Evolutionary conservation across 2,113 vertebrate species (phyloP), one percentile per base, ranked within the genome.

Genomic region (Centropristis striata): DNA sequence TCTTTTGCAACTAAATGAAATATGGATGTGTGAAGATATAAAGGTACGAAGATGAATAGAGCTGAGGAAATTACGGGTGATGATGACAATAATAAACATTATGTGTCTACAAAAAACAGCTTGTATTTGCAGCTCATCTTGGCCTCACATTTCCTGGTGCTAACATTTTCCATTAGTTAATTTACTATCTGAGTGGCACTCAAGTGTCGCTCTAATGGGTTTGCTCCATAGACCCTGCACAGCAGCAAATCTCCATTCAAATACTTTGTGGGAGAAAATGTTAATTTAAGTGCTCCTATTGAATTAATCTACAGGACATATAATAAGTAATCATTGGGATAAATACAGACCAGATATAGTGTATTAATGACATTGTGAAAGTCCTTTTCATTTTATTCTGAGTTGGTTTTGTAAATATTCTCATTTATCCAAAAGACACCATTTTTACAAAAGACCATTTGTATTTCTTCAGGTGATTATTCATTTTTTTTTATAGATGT

Each of bases 141-240:
- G 20, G 13, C 28, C 65, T 58, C 27, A 60, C 75, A 73, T 63
- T 65, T 61, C 39, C 15, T 44, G 65, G n/a, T 61, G 39, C 57
- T 41, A 39, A 44, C 12, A 79, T 25, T 4, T 32, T 72, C 27
- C 13, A 39, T 21, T 73, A 1, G 0, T 59, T 18, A 61, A 50
- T n/a, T 11, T n/a, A 23, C 13, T 13, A 44, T 5, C 6, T n/a
- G 27, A 55, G 37, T 21, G 39, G 9, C 47, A 14, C 46, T 44
- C 21, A 28, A 27, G 28, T 63, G 63, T 16, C 18, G 4, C 49
- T 28, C 15, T 79, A 39, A 67, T 60, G 14, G 13, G 28, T 51
- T 63, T 36, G 6, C 58, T 65, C 42, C 16, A 27, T 28, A 39
- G 23, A 39, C 14, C 39, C 51, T 20, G 0, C 18, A 53, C 42